Evolutionary conservation across 2,888 invertebrate genomes (phyloP).

Genomic region (Pyrochroa serraticornis): DNA sequence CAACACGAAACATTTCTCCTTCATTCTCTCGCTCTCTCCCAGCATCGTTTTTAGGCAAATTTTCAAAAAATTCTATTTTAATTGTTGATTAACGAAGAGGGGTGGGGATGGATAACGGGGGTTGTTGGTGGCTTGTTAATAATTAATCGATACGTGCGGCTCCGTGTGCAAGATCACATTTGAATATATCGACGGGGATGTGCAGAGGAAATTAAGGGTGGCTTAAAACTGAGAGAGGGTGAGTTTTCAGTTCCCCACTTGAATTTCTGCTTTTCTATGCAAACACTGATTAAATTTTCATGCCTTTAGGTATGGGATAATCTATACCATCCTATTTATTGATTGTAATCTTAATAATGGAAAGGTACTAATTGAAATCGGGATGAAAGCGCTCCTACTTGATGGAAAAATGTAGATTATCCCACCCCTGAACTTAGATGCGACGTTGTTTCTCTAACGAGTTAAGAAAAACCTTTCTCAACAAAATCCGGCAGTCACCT

Average conservation of each 20-base stretch:
- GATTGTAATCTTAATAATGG: conserved; percentile 45
- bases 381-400: conserved; percentile 19
- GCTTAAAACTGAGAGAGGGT: conserved; percentile 36
- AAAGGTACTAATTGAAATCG: conserved; percentile 44
- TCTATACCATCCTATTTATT: conserved; percentile 46
- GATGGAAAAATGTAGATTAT: too few relatives aligned
- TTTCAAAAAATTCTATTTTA: background rate
- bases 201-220: conserved; percentile 28
- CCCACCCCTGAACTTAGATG: too few relatives aligned
- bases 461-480: too few relatives aligned
- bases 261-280: conserved; percentile 50
- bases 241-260: conserved; percentile 44
- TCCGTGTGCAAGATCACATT: background rate
- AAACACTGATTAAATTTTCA: conserved; percentile 52
- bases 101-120: background rate
- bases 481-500: too few relatives aligned
- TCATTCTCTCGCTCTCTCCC: conserved; percentile 9
- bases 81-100: too few relatives aligned
- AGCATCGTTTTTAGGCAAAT: background rate
- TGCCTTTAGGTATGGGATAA: conserved; percentile 49
- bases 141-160: too few relatives aligned
- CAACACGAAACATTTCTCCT: conserved; percentile 19
- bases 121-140: background rate
- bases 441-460: too few relatives aligned
- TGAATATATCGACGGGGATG: conserved; percentile 21